Conservation (phyloP, 2,888 invertebrate species). For the Acanthosepion pharaonis region DNA sequence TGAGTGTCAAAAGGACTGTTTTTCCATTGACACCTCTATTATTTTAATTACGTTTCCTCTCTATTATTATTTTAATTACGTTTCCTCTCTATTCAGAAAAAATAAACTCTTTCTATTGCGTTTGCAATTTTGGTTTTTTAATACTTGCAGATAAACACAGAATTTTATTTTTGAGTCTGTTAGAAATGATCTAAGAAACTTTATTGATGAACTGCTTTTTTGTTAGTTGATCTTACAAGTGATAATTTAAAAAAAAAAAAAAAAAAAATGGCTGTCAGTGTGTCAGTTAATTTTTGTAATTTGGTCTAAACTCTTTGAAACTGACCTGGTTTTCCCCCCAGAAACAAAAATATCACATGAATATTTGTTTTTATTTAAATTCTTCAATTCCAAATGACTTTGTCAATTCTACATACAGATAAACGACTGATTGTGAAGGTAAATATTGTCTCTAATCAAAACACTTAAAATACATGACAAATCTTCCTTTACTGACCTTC, state of each 20-base stretch:
- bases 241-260: background rate
- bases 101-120: background rate
- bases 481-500: background rate
- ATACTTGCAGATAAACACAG: background rate
- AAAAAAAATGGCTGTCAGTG: background rate
- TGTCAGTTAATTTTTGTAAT: background rate
- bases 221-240: background rate
- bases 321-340: background rate
- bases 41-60: background rate
- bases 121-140: background rate
- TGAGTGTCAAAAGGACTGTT: too few species aligned
- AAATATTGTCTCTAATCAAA: background rate
- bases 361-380: too few species aligned
- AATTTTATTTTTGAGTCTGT: background rate
- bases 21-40: too few species aligned
- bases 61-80: background rate
- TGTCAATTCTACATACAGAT: background rate
- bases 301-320: background rate
- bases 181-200: background rate
- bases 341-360: background rate
- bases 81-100: background rate
- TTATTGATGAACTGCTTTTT: background rate
- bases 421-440: background rate
- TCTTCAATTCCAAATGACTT: background rate
- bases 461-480: background rate